Conservation (phyloP, 1,140 invertebrate genomes). For the Zaprionus nigranus region DNA sequence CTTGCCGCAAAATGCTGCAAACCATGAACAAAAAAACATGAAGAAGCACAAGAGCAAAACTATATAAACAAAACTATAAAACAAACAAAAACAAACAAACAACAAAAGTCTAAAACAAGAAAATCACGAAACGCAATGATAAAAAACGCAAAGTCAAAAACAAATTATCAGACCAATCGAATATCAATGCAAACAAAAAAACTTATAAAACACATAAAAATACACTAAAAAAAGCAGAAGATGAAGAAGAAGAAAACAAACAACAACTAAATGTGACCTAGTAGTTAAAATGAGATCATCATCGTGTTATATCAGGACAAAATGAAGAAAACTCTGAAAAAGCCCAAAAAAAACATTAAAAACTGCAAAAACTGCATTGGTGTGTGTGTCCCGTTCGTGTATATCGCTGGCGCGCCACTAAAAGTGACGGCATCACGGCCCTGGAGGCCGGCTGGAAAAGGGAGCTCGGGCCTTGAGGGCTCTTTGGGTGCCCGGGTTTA, state of each 20-base stretch:
- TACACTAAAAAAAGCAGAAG: slow-evolving; percentile 68
- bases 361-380: slow-evolving; percentile 78
- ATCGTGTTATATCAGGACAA: slow-evolving; percentile 75
- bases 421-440: slow-evolving; percentile 22
- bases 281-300: slow-evolving; percentile 73
- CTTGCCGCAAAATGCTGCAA: slow-evolving; percentile 24
- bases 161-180: slow-evolving; percentile 75
- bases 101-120: slow-evolving; percentile 72
- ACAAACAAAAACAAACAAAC: slow-evolving; percentile 55
- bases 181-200: slow-evolving; percentile 83
- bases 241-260: slow-evolving; percentile 60
- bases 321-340: slow-evolving; percentile 59
- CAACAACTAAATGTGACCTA: slow-evolving; percentile 77
- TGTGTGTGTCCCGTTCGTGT: slow-evolving; percentile 82
- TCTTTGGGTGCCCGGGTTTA: not conserved
- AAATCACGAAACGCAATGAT: slow-evolving; percentile 76
- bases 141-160: slow-evolving; percentile 48
- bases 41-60: slow-evolving; percentile 46
- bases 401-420: slow-evolving; percentile 69
- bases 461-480: slow-evolving; percentile 18
- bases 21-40: too few species aligned
- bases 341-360: slow-evolving; percentile 65
- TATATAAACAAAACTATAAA: slow-evolving; percentile 48
- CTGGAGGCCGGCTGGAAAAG: slow-evolving; percentile 24
- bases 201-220: slow-evolving; percentile 72